phyloP scores from a whole-genome alignment of 2,113 vertebrate genomes.

The Candoia aspera region DNA sequence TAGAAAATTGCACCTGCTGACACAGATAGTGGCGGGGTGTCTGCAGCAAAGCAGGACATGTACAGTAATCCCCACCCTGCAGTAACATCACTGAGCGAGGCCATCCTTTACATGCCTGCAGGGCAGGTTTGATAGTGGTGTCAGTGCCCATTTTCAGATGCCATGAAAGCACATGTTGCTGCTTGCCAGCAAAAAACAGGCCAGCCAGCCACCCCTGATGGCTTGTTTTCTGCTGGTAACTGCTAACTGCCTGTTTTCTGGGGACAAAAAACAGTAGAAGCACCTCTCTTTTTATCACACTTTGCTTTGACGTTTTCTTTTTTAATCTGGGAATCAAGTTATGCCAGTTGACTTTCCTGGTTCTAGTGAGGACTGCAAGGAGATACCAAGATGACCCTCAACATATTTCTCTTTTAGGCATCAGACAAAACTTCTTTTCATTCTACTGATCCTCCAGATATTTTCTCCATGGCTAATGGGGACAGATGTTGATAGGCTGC shows the following conservation, averaged over 20 bases:
- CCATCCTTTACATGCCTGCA: not conserved
- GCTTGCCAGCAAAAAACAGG: not conserved
- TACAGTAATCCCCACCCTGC: not conserved
- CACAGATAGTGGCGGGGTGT: not conserved
- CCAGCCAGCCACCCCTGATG: not conserved
- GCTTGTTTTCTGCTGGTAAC: not conserved
- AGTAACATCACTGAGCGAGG: not conserved
- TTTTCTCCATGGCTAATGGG: not conserved
- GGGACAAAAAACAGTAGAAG: not conserved
- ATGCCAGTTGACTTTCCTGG: not conserved
- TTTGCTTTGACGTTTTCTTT: not conserved
- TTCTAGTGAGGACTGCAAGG: not conserved
- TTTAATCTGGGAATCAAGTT: not conserved
- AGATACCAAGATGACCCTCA: not conserved
- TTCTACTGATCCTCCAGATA: not conserved
- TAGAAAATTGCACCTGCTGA: not conserved
- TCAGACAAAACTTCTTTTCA: not conserved
- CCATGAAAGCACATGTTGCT: not conserved
- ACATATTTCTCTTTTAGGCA: not conserved
- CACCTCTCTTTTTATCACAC: not conserved
- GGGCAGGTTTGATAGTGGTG: not conserved
- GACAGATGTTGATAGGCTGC: too few species aligned
- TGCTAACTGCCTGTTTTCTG: not conserved
- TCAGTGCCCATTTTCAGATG: not conserved
- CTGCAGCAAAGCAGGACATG: not conserved